Evolutionary conservation across 1,140 invertebrate genomes (phyloP).

Genomic region (Bombus huntii): DNA sequence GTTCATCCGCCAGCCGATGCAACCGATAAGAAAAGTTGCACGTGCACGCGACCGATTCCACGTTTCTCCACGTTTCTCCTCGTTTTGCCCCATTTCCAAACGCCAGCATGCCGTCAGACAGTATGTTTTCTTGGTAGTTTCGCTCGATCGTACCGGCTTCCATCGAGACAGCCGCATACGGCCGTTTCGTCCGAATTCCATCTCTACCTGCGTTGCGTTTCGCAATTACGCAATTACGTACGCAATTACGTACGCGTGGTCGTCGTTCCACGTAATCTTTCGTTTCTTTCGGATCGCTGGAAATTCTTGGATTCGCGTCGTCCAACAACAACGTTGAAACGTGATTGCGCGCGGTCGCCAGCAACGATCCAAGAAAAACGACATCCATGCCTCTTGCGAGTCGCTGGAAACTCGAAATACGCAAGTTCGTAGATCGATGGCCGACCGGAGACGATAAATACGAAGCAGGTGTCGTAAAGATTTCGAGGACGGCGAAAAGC

Average conservation of each 20-base stretch:
- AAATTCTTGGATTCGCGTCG: not conserved
- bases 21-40: constrained; percentile 31
- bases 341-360: not conserved
- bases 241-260: too few relatives aligned
- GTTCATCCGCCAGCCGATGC: constrained; percentile 17
- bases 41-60: not conserved
- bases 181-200: too few relatives aligned
- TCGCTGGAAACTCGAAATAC: not conserved
- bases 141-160: not conserved
- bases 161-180: not conserved
- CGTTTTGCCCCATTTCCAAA: not conserved
- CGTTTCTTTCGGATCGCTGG: too few relatives aligned
- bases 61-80: not conserved
- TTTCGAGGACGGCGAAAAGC: constrained; percentile 23
- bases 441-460: constrained; percentile 13
- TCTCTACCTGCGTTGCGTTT: too few relatives aligned
- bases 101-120: not conserved
- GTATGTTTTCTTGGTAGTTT: not conserved
- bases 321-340: not conserved
- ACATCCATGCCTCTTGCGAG: too few relatives aligned
- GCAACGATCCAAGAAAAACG: not conserved
- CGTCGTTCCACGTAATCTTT: too few relatives aligned
- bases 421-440: not conserved
- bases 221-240: too few relatives aligned
- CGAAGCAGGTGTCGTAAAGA: constrained; percentile 21